A percentile compares a stretch with the other conserved stretches of the same genome.
Evolutionary conservation across 1,140 invertebrate species (phyloP).

Genomic region (Nomia melanderi): DNA sequence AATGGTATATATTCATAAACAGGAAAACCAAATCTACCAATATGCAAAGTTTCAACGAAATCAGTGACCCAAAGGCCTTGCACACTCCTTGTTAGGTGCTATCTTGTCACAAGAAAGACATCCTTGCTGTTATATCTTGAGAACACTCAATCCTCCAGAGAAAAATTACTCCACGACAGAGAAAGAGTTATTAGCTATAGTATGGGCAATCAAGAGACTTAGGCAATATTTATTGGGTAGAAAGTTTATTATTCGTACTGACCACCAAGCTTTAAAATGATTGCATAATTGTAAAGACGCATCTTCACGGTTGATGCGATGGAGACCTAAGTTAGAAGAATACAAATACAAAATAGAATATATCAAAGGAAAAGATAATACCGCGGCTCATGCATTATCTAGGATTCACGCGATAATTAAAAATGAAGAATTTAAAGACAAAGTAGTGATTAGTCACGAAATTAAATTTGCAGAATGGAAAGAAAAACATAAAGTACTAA

Average conservation of each 20-base stretch:
- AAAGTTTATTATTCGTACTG: not conserved
- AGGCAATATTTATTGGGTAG: not conserved
- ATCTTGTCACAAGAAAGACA: too few relatives aligned
- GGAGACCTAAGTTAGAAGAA: not conserved
- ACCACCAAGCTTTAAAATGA: not conserved
- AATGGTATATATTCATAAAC: too few relatives aligned
- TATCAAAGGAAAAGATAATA: not conserved
- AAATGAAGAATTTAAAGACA: not conserved
- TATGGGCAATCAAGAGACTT: not conserved
- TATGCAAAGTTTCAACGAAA: too few relatives aligned
- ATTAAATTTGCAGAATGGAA: not conserved
- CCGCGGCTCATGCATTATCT: not conserved
- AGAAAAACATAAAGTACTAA: not conserved
- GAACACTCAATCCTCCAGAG: not conserved
- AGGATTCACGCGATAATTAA: not conserved
- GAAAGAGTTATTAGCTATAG: not conserved
- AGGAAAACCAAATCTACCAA: too few relatives aligned
- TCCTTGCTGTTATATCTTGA: not conserved
- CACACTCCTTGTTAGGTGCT: too few relatives aligned
- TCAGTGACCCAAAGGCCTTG: too few relatives aligned
- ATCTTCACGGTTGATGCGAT: not conserved
- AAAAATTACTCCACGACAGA: not conserved
- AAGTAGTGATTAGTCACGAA: not conserved
- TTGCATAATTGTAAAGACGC: not conserved
- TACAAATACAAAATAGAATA: not conserved